phyloP scores from a whole-genome alignment of 2,113 vertebrate species.

The Balaeniceps rex region DNA sequence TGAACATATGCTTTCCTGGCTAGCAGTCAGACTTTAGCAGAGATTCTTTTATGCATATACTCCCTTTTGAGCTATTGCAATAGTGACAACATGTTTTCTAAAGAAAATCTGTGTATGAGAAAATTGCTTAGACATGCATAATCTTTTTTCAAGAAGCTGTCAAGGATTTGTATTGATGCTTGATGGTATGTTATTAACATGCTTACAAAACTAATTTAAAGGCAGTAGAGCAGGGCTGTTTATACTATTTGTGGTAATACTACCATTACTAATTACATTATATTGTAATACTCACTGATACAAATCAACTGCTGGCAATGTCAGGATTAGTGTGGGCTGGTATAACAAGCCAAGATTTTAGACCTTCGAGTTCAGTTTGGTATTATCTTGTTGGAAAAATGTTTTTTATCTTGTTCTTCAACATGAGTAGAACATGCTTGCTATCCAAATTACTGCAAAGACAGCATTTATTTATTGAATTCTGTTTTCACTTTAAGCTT shows the following conservation, averaged over 20 bases:
- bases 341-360: slow-evolving; percentile 4
- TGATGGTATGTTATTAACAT: slow-evolving; percentile 46
- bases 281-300: slow-evolving; percentile 20
- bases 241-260: slow-evolving; percentile 17
- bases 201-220: slow-evolving; percentile 43
- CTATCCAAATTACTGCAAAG: not conserved
- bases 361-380: not conserved
- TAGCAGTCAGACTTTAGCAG: slow-evolving; percentile 14
- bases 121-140: slow-evolving; percentile 48
- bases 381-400: not conserved
- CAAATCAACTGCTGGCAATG: slow-evolving; percentile 4
- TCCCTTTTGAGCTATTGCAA: slow-evolving; percentile 39
- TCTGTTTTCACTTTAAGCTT: not conserved
- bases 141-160: slow-evolving; percentile 33
- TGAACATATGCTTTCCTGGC: slow-evolving; percentile 37
- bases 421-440: not conserved
- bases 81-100: slow-evolving; percentile 30
- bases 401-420: not conserved
- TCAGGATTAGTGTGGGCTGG: not conserved
- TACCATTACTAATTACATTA: slow-evolving; percentile 37
- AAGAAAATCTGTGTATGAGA: slow-evolving; percentile 34
- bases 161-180: slow-evolving; percentile 28
- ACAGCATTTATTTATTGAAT: not conserved
- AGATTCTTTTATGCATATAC: not conserved
- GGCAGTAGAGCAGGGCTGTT: not conserved